A percentile compares a stretch with the other conserved stretches of the same genome.
phyloP scores from a whole-genome alignment of 1,140 invertebrate species.

The Antheraea mylitta region DNA sequence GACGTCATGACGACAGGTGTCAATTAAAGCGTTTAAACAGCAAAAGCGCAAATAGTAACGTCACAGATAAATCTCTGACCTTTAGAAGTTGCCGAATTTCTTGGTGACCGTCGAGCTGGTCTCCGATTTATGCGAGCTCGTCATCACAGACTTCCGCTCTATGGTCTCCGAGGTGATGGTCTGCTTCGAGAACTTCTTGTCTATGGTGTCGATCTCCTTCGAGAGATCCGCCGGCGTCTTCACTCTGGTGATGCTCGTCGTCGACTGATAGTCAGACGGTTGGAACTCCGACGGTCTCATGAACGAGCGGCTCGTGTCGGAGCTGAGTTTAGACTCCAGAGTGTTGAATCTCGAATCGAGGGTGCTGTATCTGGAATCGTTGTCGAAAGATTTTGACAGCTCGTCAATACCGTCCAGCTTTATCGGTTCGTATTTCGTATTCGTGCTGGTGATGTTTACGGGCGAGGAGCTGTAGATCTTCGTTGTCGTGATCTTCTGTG shows the following conservation, averaged over 20 bases:
- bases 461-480: conserved; percentile 77
- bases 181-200: conserved; percentile 71
- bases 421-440: conserved; percentile 71
- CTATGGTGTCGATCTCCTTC: conserved; percentile 69
- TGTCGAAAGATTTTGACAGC: conserved; percentile 68
- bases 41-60: not conserved
- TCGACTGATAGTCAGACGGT: conserved; percentile 55
- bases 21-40: not conserved
- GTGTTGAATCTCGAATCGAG: conserved; percentile 70
- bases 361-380: conserved; percentile 68
- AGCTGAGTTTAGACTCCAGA: conserved; percentile 68
- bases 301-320: conserved; percentile 74
- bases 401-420: conserved; percentile 73
- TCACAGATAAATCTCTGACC: conserved; percentile 26
- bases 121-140: conserved; percentile 75
- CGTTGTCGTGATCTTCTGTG: conserved; percentile 74
- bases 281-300: conserved; percentile 74
- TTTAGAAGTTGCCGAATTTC: conserved; percentile 75
- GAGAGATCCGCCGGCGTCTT: conserved; percentile 62
- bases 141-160: conserved; percentile 75
- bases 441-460: conserved; percentile 73
- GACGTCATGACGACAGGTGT: conserved; percentile 3
- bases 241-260: conserved; percentile 48
- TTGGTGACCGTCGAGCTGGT: conserved; percentile 74
- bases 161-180: conserved; percentile 75